phyloP scores from a whole-genome alignment of 2,888 invertebrate species.

The Perdita meconis region DNA sequence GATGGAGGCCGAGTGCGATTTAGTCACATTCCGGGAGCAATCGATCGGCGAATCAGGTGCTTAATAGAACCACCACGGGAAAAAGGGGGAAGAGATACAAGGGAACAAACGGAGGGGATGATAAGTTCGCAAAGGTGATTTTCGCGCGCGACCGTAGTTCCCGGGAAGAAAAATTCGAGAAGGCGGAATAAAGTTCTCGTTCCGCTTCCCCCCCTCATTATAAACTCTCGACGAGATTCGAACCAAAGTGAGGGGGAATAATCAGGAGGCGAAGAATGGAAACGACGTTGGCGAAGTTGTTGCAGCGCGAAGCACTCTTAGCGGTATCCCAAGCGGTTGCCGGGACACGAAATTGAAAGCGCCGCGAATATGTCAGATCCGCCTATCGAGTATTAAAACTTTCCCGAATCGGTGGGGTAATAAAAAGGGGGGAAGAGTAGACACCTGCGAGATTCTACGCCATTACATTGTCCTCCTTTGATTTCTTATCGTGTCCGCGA shows the following conservation, averaged over 20 bases:
- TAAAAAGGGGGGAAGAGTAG: conserved; percentile 71
- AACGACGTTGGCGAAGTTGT: conserved; percentile 32
- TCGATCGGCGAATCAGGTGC: neutral
- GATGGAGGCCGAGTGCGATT: conserved; percentile 45
- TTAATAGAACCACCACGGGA: neutral
- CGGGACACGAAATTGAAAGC: neutral
- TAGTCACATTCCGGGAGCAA: conserved; percentile 27
- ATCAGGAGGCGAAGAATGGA: neutral
- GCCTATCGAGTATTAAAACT: conserved; percentile 79
- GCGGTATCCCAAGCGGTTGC: conserved; percentile 11
- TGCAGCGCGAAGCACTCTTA: conserved; percentile 5
- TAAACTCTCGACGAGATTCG: conserved; percentile 2
- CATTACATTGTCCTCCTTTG: conserved; percentile 59
- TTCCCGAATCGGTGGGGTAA: conserved; percentile 75
- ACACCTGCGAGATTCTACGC: conserved; percentile 73
- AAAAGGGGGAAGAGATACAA: neutral
- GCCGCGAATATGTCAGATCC: conserved; percentile 19
- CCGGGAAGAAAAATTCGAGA: neutral
- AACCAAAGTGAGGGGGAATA: neutral
- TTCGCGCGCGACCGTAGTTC: neutral
- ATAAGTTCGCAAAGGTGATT: neutral
- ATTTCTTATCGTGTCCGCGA: conserved; percentile 27
- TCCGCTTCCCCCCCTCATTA: conserved; percentile 23
- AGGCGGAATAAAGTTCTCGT: conserved; percentile 2
- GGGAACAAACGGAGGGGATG: neutral